Conservation (phyloP, 2,888 invertebrate genomes). For the Acanthopleura granulata region DNA sequence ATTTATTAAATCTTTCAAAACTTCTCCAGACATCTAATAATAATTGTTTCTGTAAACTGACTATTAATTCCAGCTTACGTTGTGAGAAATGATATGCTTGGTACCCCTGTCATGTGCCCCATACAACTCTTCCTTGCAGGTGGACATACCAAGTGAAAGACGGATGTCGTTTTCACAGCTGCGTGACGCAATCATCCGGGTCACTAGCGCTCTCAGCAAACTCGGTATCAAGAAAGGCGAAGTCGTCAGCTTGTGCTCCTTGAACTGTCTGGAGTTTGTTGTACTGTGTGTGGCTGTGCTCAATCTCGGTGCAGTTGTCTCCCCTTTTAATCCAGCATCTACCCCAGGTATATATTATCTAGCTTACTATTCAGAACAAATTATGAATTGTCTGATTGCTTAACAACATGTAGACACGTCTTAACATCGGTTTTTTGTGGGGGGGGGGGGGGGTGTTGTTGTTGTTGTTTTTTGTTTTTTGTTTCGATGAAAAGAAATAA, state of each 20-base stretch:
- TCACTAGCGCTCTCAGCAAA: slow-evolving; percentile 56
- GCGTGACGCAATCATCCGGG: slow-evolving; percentile 40
- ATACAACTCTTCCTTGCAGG: slow-evolving; percentile 37
- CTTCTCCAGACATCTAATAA: too few species aligned
- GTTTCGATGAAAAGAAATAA: too few species aligned
- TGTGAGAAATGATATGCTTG: too few species aligned
- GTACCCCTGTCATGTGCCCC: too few species aligned
- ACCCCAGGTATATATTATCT: slow-evolving; percentile 46
- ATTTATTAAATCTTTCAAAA: too few species aligned
- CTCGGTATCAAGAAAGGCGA: slow-evolving; percentile 63
- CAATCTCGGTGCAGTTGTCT: slow-evolving; percentile 50
- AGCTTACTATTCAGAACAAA: not conserved
- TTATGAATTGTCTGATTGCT: too few species aligned
- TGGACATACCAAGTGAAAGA: slow-evolving; percentile 53
- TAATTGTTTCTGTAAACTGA: too few species aligned
- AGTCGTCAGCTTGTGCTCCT: slow-evolving; percentile 55
- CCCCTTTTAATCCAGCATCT: slow-evolving; percentile 57
- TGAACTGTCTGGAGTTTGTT: slow-evolving; percentile 63
- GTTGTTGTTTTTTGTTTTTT: too few species aligned
- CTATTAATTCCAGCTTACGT: too few species aligned
- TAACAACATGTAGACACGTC: too few species aligned
- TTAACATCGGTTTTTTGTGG: too few species aligned
- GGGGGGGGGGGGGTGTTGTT: too few species aligned
- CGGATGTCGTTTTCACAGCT: slow-evolving; percentile 53
- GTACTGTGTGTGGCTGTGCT: slow-evolving; percentile 53